Base-by-base conservation (phyloP, 1,140 invertebrate species). In the Drosophila jambulina region DNA sequence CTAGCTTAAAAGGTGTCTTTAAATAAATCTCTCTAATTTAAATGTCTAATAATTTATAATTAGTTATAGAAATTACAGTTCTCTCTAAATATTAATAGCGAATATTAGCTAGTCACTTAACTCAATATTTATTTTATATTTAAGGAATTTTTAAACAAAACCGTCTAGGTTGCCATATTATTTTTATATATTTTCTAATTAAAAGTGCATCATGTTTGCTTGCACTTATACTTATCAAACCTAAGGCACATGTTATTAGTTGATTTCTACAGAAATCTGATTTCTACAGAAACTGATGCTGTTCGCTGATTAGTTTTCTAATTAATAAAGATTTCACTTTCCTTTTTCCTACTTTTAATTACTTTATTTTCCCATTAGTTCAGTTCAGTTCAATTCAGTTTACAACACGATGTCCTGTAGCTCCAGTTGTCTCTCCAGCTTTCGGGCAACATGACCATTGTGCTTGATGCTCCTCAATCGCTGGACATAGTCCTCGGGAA, bases 391-490 rank as follows among this genome's bases (percentile, higher is more conserved):
- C 5, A 19, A 2, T 34, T 32, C 4, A 21, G 42, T 17, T 53
- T 34, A 40, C 23, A 70, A 34, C 7, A 25, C n/a, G 1, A 92
- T 61, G 23, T 70, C 40, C 15, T 65, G 29, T 15, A 92, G 67
- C 6, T 88, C 42, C 7, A 92, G 63, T 13, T 29, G 8, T 3
- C 71, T 19, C 32, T 91, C 85, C 19, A 85, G 34, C 3, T 75
- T 4, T 4, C 29, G 10, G 2, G 36, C 75, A 4, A 80, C 70
- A 8, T 49, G 43, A 4, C 72, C 76, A 53, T 92, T 92, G 34
- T 91, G 88, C 19, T 80, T 91, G 12, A 92, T 69, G 17, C 43
- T n/a, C 7, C 51, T 76, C 34, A 92, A 36, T 48, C 72, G 76
- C 3, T 67, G 15, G 0, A 92, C 58, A 27, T 92, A 92, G 4